Conservation (phyloP, 2,113 vertebrate species). For the Campylomormyrus numenius region DNA sequence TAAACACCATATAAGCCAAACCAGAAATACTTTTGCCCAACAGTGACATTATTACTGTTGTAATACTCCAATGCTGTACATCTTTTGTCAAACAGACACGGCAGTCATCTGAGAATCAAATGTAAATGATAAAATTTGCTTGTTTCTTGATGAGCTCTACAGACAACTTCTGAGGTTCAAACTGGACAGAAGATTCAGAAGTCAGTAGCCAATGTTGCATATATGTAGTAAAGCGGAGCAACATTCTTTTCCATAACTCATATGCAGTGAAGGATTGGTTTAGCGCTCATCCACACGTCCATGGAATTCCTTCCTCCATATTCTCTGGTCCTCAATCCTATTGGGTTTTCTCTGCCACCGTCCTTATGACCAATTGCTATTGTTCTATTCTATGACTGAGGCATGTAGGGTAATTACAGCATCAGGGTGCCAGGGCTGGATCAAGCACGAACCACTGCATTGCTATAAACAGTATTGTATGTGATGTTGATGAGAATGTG, state of each 20-base stretch:
- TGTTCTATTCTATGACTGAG: background rate
- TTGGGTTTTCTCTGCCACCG: background rate
- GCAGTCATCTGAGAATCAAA: background rate
- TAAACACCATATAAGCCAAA: background rate
- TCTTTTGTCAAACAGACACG: background rate
- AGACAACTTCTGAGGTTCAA: background rate
- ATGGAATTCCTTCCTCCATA: constrained; percentile 10
- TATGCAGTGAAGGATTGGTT: background rate
- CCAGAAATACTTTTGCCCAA: background rate
- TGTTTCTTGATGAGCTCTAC: background rate
- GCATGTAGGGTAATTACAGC: background rate
- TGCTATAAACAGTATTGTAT: background rate
- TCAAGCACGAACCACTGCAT: background rate
- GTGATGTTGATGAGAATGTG: background rate
- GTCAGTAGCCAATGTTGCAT: background rate
- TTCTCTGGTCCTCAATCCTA: background rate
- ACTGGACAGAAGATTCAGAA: background rate
- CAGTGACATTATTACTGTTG: background rate
- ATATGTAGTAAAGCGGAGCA: background rate
- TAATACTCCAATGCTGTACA: background rate
- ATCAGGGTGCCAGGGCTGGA: background rate
- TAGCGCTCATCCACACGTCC: background rate
- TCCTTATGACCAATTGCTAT: background rate
- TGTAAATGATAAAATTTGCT: background rate
- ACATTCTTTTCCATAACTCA: background rate